These are phyloP conservation scores for Ctenosaura bakeri DNA, from an alignment of 2,797 vertebrate species.

Conservation along the genomic window DNA sequence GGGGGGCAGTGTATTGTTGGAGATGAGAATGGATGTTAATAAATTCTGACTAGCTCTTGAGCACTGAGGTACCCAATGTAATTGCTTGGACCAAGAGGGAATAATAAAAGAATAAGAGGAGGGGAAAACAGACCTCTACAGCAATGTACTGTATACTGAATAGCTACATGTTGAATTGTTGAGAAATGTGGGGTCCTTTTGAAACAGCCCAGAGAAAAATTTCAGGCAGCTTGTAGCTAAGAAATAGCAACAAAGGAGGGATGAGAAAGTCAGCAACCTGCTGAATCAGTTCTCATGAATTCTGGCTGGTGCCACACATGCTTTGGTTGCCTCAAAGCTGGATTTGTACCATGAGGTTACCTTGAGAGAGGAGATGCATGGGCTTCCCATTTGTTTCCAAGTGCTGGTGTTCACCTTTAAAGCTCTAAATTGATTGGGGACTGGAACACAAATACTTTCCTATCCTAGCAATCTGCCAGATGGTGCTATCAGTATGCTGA, in stretches of 20 bases:
- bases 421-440: no score
- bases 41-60: conserved; percentile 20
- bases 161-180: background rate
- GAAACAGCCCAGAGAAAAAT: background rate
- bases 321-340: background rate
- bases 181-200: background rate
- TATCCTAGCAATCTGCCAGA: background rate
- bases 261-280: background rate
- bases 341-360: background rate
- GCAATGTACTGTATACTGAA: conserved; percentile 10
- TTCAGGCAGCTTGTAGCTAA: conserved; percentile 1
- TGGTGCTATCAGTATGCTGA: no score
- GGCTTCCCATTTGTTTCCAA: no score
- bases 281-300: background rate
- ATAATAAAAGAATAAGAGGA: conserved; percentile 9
- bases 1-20: background rate
- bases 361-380: background rate
- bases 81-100: conserved; percentile 24
- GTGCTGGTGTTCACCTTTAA: background rate
- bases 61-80: background rate
- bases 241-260: background rate
- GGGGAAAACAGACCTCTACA: conserved; percentile 4
- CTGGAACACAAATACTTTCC: no score
- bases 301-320: no score
- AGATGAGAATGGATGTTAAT: conserved; percentile 33